Conservation (phyloP, 2,113 vertebrate species). For the Ptyas mucosa region DNA sequence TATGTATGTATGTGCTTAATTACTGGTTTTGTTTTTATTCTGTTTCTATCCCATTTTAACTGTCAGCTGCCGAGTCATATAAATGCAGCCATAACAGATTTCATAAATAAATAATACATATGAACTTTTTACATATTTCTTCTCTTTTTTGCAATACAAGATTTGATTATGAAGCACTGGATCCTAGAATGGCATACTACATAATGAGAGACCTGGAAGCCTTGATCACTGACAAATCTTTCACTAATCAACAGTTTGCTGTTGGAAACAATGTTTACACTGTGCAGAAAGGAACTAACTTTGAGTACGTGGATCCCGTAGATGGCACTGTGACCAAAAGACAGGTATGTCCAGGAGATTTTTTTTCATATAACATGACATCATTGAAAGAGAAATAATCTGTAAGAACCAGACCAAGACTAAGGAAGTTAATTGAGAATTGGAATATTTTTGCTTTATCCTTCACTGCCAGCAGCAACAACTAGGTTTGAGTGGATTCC, state of each 20-base stretch:
- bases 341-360: constrained; percentile 79
- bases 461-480: not conserved
- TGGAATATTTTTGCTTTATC: not conserved
- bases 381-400: not conserved
- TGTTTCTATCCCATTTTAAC: not conserved
- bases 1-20: not conserved
- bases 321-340: constrained; percentile 93
- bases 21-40: not conserved
- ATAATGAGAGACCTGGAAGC: constrained; percentile 93
- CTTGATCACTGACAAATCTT: constrained; percentile 88
- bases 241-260: constrained; percentile 92
- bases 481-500: not conserved
- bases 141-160: constrained; percentile 60
- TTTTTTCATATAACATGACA: not conserved
- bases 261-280: constrained; percentile 88
- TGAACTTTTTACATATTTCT: constrained; percentile 8
- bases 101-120: not conserved
- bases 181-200: constrained; percentile 86
- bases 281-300: constrained; percentile 91
- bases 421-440: not conserved
- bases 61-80: not conserved
- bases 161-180: constrained; percentile 96
- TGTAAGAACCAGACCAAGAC: not conserved
- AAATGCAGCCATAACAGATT: not conserved
- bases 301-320: constrained; percentile 96